Conservation (phyloP, 2,113 vertebrate genomes). For the Carollia perspicillata region DNA sequence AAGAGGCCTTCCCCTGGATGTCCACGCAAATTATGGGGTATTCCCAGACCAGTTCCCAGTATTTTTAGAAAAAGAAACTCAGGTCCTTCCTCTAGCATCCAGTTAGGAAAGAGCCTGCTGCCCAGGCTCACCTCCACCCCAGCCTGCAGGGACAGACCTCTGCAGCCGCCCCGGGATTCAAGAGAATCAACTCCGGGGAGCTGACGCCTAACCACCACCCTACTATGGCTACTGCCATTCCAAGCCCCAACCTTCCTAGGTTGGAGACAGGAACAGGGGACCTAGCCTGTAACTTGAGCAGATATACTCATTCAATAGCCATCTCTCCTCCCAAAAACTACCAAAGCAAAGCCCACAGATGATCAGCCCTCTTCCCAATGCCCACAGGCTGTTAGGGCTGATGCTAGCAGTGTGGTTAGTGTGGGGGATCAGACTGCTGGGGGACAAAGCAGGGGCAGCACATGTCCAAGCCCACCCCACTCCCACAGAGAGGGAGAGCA, state of each 20-base stretch:
- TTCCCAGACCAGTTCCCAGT: not conserved
- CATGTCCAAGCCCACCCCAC: not conserved
- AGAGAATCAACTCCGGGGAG: not conserved
- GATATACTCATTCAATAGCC: not conserved
- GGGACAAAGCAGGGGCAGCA: not conserved
- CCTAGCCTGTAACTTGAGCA: not conserved
- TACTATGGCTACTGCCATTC: not conserved
- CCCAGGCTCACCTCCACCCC: not conserved
- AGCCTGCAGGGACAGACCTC: not conserved
- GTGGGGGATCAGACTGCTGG: not conserved
- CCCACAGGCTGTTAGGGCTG: not conserved
- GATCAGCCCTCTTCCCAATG: not conserved
- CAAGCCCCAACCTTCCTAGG: not conserved
- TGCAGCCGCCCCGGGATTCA: not conserved
- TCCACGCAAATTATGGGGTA: not conserved
- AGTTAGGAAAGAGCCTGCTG: not conserved
- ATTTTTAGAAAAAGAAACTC: not conserved
- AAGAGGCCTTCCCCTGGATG: not conserved
- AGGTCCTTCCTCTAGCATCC: not conserved
- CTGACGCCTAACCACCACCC: not conserved
- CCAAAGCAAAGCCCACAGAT: not conserved
- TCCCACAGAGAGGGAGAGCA: not conserved
- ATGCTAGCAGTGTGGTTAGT: not conserved
- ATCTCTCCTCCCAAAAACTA: not conserved
- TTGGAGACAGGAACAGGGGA: not conserved